Evolutionary conservation across 2,797 vertebrate species (phyloP).

Genomic region (Sebastes miniatus): DNA sequence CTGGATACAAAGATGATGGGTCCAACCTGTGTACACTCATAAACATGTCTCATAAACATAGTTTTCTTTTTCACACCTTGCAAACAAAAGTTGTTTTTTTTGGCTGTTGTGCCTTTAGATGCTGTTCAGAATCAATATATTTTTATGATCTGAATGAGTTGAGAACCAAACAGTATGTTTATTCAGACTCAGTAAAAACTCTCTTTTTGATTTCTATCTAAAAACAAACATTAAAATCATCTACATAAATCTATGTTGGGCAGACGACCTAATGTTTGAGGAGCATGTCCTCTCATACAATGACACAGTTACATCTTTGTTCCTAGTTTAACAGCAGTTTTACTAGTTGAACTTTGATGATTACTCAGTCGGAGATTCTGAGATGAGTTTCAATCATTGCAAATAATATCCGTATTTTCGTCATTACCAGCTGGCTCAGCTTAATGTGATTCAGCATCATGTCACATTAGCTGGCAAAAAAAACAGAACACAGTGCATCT

Average conservation of each 20-base stretch:
- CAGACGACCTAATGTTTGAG: not conserved
- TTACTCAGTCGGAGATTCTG: not conserved
- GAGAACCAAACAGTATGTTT: not conserved
- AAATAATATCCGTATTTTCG: not conserved
- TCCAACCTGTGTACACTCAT: not conserved
- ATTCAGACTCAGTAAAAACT: not conserved
- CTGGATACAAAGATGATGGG: not conserved
- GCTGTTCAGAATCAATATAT: not conserved
- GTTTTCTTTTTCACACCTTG: not conserved
- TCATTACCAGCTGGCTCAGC: slow-evolving; percentile 2
- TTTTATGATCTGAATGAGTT: not conserved
- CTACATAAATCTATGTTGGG: not conserved
- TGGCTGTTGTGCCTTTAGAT: not conserved
- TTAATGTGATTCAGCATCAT: slow-evolving; percentile 13
- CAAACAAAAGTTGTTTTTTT: not conserved
- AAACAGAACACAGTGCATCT: not conserved
- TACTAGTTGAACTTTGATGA: not conserved
- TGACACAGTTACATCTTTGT: not conserved
- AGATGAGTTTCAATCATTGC: not conserved
- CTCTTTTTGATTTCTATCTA: not conserved
- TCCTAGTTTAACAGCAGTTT: not conserved
- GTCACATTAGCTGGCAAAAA: slow-evolving; percentile 4
- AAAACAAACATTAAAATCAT: not conserved
- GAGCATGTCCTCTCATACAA: not conserved
- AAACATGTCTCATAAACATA: not conserved